Base-by-base conservation (phyloP, 2,113 vertebrate species). In the Protomyctophum bolini region DNA sequence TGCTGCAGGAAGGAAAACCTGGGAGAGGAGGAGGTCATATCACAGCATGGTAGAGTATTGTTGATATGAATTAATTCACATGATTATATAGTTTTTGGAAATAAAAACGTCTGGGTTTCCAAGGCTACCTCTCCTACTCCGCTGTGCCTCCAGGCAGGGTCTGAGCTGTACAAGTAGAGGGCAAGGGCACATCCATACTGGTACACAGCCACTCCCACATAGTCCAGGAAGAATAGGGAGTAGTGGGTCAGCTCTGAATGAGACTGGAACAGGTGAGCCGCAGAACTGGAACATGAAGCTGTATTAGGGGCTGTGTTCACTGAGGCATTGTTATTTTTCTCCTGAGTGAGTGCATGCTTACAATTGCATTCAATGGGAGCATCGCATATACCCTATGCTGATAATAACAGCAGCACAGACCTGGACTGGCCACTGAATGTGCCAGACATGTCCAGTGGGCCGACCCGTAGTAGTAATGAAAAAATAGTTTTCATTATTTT, bases 141-240 rank as follows among this genome's bases (percentile, higher is more conserved):
- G 21, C 91, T 93, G 72, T 95, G 92, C 0, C 93, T 95, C 96
- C 97, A 98, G 33, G 86, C 85, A 1, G 91, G 70, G 70, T 95
- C 93, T 0, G 96, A 89, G 81, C 94, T 94, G 83, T 98, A 98
- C 78, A 96, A 93, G 82, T 91, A 95, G 68, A 96, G 94, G 12
- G 93, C 96, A 84, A 97, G 41, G 46, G 97, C 94, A 0, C 94
- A 94, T 75, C 96, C 96, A 0, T 97, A 97, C 73, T 96, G 97
- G 81, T 97, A 94, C 21, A 94, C 84, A 10, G 94, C 93, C 72
- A 96, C 94, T 0, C 96, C 96, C 0, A 97, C 92, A 0, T 95
- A 96, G 89, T 96, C 96, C 83, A 95, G 77, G 0, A 97, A 95
- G 87, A 96, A 95, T 76, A 97, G 93, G 0, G 94, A 95, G 74